These are phyloP conservation scores for Opisthocomus hoazin DNA, from an alignment of 2,113 vertebrate genomes.

Conservation along the genomic window DNA sequence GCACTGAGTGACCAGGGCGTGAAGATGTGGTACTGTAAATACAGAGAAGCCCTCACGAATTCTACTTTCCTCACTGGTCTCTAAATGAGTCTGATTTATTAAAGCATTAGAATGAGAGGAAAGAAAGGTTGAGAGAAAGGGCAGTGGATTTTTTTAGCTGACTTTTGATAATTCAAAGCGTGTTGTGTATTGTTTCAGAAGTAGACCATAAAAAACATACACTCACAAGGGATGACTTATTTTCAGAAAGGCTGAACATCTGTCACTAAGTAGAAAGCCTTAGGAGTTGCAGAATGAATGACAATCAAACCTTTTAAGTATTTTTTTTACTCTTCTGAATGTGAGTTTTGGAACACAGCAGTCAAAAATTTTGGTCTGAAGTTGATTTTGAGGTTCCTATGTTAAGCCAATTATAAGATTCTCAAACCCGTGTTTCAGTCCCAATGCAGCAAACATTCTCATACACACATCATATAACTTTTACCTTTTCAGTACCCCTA, in stretches of 20 bases:
- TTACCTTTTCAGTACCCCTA: not conserved
- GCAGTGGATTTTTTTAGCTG: not conserved
- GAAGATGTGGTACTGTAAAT: conserved; percentile 7
- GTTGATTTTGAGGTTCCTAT: not conserved
- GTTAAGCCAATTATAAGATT: not conserved
- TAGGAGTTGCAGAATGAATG: not conserved
- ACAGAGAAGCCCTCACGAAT: not conserved
- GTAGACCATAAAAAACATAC: not conserved
- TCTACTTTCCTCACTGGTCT: not conserved
- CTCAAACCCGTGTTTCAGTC: not conserved
- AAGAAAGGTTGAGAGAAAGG: not conserved
- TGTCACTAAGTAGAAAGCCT: not conserved
- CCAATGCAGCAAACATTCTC: not conserved
- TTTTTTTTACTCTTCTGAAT: not conserved
- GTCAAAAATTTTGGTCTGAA: not conserved
- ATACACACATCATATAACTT: not conserved
- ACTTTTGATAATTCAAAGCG: not conserved
- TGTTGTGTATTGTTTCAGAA: not conserved
- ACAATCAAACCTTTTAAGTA: not conserved
- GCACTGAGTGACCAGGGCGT: not conserved
- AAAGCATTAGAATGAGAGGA: not conserved
- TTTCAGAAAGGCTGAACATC: not conserved
- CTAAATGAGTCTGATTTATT: conserved; percentile 25
- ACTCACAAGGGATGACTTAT: not conserved
- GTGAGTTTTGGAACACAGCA: not conserved